Base-by-base conservation (phyloP, 2,797 vertebrate genomes). In the Kryptopterus vitreolus region DNA sequence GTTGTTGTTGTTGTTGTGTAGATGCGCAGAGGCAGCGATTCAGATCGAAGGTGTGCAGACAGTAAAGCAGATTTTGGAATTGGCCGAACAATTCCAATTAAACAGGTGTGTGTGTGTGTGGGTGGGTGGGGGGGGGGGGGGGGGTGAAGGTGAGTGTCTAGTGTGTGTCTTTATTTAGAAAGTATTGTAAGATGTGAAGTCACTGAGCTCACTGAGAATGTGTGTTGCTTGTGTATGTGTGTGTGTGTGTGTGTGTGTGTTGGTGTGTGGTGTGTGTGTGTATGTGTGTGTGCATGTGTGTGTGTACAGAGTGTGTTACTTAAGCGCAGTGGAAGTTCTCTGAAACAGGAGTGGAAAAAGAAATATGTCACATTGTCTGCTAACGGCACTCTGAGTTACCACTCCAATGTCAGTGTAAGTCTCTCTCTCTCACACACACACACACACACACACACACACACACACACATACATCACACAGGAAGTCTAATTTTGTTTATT, bases 311-410 rank as follows among this genome's bases (percentile, higher is more conserved):
- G 95, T 87, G 95, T 96, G 89, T 88, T 99, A 73, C 93, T 96
- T 89, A 99, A 98, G 89, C 94, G 96, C 85, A 97, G 96, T 1
- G 96, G 96, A n/a, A 97, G 95, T 86, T 98, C 97, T 70, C 93
- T 99, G 86, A 99, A 99, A 87, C 98, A 99, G 89, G 97, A 98
- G 86, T 99, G 97, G 97, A 99, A 98, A 93, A 99, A 98, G 93
- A 99, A 99, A 76, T 97, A 95, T 0, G 96, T 98, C 69, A 98
- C 97, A 0, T 86, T 99, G 86, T 95, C 96, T 83, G 96, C 95
- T 91, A 98, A 95, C 0, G 97, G 97, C 78, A 93, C 95, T 18
- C 91, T 99, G 76, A 94, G 95, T 55, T 99, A 99, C 87, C 96
- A 99, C 88, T 95, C 96, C 87, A 98, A 93, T 91, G 91, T 95